These are phyloP conservation scores for Chaunax sp. DNA, from an alignment of 2,797 vertebrate species.

Conservation along the genomic window DNA sequence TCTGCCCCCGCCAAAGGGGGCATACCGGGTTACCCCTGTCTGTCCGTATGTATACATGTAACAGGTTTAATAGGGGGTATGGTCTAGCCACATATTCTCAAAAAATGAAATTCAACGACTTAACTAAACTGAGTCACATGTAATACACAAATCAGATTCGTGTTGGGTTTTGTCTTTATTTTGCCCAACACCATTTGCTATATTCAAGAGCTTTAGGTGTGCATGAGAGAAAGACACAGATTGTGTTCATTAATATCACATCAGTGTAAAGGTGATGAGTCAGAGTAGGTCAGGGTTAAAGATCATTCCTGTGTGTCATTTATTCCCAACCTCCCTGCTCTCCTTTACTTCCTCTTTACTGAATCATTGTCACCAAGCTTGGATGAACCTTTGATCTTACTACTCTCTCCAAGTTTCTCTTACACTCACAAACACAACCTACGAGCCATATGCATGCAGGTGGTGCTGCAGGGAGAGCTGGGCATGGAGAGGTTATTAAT, in stretches of 20 bases:
- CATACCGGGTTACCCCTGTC: too few relatives aligned
- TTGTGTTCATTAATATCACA: conserved; percentile 33
- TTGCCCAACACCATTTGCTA: neutral
- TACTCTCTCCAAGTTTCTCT: conserved; percentile 2
- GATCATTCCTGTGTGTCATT: conserved; percentile 59
- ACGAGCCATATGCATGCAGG: conserved; percentile 83
- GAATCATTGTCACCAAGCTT: conserved; percentile 47
- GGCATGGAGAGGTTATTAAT: conserved; percentile 86
- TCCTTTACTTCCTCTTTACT: conserved; percentile 26
- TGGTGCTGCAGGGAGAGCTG: conserved; percentile 46
- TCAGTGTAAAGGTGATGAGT: conserved; percentile 43
- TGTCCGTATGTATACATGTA: too few relatives aligned
- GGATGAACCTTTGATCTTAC: conserved; percentile 58
- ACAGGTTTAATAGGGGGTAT: too few relatives aligned
- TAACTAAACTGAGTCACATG: too few relatives aligned
- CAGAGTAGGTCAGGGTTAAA: conserved; percentile 39
- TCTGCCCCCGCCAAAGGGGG: too few relatives aligned
- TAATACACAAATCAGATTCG: too few relatives aligned
- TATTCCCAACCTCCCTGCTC: conserved; percentile 17
- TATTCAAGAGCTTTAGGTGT: neutral
- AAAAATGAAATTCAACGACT: too few relatives aligned
- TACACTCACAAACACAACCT: conserved; percentile 73
- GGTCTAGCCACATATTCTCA: too few relatives aligned
- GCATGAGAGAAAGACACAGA: conserved; percentile 16
- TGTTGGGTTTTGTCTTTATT: neutral